Percentiles rank a stretch among this genome's conserved stretches.
Conservation (phyloP, 1,140 invertebrate genomes). For the Paramacrobiotus metropolitanus region DNA sequence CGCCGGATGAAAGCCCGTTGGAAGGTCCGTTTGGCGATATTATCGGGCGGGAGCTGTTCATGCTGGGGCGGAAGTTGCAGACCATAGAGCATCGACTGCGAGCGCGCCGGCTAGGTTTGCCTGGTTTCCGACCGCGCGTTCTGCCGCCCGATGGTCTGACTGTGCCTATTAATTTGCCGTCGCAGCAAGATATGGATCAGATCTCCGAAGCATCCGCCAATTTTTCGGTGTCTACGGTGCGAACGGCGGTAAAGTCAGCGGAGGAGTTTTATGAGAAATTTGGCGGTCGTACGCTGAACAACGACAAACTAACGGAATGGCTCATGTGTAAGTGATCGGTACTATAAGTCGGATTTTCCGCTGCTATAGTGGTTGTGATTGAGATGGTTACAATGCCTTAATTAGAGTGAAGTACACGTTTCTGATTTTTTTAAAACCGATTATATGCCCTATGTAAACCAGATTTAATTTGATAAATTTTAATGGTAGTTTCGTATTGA, state of each 20-base stretch:
- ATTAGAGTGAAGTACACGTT: no score
- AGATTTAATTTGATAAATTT: no score
- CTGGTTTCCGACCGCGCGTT: slow-evolving; percentile 4
- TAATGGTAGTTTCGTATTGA: no score
- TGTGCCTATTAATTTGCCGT: slow-evolving; percentile 3
- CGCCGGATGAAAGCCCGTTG: slow-evolving; percentile 5
- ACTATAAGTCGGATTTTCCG: no score
- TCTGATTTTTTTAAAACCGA: no score
- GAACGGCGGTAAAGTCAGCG: neutral
- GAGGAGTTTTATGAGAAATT: slow-evolving; percentile 3
- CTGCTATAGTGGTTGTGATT: no score
- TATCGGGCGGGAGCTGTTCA: slow-evolving; percentile 3
- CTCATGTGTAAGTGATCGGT: neutral
- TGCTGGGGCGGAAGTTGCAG: slow-evolving; percentile 11
- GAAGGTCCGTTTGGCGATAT: slow-evolving; percentile 7
- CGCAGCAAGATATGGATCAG: neutral
- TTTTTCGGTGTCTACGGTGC: slow-evolving; percentile 4
- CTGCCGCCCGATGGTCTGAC: neutral
- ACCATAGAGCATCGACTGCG: slow-evolving; percentile 3
- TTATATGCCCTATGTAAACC: no score
- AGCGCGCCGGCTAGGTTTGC: neutral
- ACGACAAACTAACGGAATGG: slow-evolving; percentile 4
- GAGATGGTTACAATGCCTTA: no score
- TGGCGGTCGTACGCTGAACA: neutral
- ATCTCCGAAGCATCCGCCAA: slow-evolving; percentile 5